Evolutionary conservation across 2,888 invertebrate genomes (phyloP).

Genomic region (Celastrina argiolus): DNA sequence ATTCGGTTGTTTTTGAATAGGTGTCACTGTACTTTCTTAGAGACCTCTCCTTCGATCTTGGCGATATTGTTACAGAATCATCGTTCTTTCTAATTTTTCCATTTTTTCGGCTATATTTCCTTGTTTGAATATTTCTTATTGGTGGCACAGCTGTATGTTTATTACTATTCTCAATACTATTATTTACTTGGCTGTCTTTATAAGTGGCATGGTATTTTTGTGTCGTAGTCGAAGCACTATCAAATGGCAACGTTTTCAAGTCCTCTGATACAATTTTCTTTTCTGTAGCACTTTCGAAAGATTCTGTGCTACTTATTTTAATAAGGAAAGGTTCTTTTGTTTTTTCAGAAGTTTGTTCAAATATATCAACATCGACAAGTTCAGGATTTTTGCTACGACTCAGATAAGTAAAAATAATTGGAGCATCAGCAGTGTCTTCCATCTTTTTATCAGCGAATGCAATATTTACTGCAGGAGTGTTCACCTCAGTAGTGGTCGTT

Average conservation of each 20-base stretch:
- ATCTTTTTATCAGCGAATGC: conserved; percentile 44
- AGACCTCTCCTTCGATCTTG: conserved; percentile 49
- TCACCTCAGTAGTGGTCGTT: conserved; percentile 39
- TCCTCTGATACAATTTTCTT: conserved; percentile 47
- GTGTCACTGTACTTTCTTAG: conserved; percentile 58
- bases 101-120: conserved; percentile 53
- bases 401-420: conserved; percentile 54
- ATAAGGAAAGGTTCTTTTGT: conserved; percentile 52
- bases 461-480: conserved; percentile 30
- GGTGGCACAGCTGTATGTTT: conserved; percentile 41
- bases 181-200: conserved; percentile 45
- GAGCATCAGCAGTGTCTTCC: conserved; percentile 49
- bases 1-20: conserved; percentile 61
- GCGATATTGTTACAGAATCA: conserved; percentile 41
- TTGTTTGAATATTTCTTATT: conserved; percentile 61
- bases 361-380: conserved; percentile 30
- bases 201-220: conserved; percentile 63
- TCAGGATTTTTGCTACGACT: conserved; percentile 42
- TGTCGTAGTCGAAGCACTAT: conserved; percentile 40
- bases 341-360: conserved; percentile 38
- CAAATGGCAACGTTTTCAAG: conserved; percentile 43
- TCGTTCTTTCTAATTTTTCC: conserved; percentile 41
- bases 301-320: conserved; percentile 59
- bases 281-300: conserved; percentile 48
- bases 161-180: conserved; percentile 35